Evolutionary conservation across 23 tunicate species (phyloP).

Genomic region (Aplidium turbinatum): DNA sequence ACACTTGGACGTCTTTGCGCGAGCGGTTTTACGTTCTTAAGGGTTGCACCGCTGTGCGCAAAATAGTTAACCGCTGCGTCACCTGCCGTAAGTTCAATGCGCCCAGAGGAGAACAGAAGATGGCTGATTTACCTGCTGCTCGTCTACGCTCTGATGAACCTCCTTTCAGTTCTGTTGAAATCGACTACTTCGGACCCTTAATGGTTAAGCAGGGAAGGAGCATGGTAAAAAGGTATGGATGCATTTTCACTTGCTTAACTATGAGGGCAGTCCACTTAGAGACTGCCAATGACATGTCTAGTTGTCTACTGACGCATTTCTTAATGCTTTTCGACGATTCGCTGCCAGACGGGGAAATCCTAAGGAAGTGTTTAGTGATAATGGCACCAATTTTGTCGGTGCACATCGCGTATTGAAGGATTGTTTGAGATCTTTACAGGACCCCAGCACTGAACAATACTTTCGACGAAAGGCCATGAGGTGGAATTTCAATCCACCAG

Average conservation of each 20-base stretch:
- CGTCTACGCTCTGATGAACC: conserved; percentile 2
- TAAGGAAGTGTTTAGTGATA: conserved; percentile 8
- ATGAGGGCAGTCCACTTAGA: conserved; percentile 48
- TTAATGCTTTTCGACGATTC: conserved; percentile 41
- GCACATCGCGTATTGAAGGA: conserved; percentile 5
- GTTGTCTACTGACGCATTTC: conserved; percentile 18
- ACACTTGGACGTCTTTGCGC: conserved; percentile 10
- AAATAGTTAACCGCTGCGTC: neutral
- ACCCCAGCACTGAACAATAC: neutral
- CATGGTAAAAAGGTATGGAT: conserved; percentile 24
- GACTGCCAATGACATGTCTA: neutral
- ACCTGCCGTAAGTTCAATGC: conserved; percentile 12
- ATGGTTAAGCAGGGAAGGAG: conserved; percentile 26
- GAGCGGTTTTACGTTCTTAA: conserved; percentile 14
- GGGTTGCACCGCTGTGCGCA: conserved; percentile 14
- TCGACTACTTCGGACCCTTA: conserved; percentile 38
- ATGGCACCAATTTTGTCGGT: conserved; percentile 26
- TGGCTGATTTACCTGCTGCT: conserved; percentile 24
- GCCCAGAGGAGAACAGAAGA: conserved; percentile 16
- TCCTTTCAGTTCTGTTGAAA: conserved; percentile 10
- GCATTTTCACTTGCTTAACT: conserved; percentile 37
- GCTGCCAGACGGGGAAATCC: conserved; percentile 11
- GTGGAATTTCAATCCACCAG: conserved; percentile 8
- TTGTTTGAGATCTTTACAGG: conserved; percentile 10
- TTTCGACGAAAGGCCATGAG: conserved; percentile 9